These are phyloP conservation scores for Antrozous pallidus DNA, from an alignment of 2,797 vertebrate genomes.

Conservation along the genomic window DNA sequence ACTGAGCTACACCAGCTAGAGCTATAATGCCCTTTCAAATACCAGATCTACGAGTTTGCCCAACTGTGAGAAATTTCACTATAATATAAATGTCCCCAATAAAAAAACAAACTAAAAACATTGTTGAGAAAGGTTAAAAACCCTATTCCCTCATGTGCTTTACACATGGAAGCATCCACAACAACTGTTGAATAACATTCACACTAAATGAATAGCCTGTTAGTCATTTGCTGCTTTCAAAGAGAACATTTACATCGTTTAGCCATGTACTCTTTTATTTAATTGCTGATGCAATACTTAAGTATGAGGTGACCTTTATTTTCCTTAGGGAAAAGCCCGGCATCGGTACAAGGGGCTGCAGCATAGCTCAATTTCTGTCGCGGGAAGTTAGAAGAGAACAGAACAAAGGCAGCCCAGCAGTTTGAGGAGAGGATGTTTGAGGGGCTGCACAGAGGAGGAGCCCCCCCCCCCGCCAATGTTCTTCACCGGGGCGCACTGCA, in stretches of 20 bases:
- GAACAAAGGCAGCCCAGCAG: neutral
- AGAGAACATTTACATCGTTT: neutral
- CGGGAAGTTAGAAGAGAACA: slow-evolving; percentile 35
- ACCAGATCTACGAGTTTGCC: neutral
- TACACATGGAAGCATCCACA: slow-evolving; percentile 10
- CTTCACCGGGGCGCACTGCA: neutral
- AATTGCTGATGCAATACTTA: neutral
- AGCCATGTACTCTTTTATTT: neutral
- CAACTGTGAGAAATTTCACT: slow-evolving; percentile 23
- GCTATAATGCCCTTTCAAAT: neutral
- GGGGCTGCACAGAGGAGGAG: slow-evolving; percentile 24
- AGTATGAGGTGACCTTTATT: neutral
- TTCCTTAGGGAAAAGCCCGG: neutral
- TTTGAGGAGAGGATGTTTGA: slow-evolving; percentile 26
- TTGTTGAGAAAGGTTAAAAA: slow-evolving; percentile 37
- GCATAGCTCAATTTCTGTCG: slow-evolving; percentile 23
- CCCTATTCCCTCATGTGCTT: slow-evolving; percentile 21
- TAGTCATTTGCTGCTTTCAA: slow-evolving; percentile 36
- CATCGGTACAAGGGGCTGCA: neutral
- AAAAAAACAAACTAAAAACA: neutral
- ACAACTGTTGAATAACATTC: slow-evolving; percentile 31
- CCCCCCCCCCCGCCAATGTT: too few species aligned
- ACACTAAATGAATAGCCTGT: neutral
- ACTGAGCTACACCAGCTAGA: neutral
- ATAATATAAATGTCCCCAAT: neutral